Evolutionary conservation across 2,113 vertebrate species (phyloP).

Genomic region (Pluvianellus socialis): DNA sequence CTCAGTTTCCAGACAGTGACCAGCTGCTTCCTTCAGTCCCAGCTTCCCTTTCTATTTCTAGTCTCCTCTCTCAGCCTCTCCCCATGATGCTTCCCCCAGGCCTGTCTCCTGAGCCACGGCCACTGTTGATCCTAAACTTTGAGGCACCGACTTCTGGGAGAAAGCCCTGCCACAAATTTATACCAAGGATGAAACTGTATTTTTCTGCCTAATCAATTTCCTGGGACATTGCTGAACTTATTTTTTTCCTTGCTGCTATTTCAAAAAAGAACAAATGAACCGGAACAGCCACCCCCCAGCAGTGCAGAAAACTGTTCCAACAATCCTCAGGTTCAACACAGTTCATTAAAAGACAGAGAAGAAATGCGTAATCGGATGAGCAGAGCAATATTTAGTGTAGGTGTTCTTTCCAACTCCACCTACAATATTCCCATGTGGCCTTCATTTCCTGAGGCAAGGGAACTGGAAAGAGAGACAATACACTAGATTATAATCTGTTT

Average conservation of each 20-base stretch:
- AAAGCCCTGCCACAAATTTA: neutral
- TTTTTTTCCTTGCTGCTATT: neutral
- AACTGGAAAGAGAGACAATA: neutral
- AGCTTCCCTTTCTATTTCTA: neutral
- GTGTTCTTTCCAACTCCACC: neutral
- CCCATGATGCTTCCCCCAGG: neutral
- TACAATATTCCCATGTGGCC: neutral
- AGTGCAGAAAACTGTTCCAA: neutral
- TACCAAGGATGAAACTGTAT: neutral
- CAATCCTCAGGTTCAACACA: neutral
- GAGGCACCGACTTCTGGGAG: neutral
- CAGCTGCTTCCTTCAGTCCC: neutral
- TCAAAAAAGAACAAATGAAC: neutral
- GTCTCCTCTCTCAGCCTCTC: neutral
- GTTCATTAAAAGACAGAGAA: neutral
- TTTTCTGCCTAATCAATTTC: neutral
- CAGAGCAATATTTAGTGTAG: neutral
- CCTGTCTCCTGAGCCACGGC: neutral
- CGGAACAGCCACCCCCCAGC: fast-evolving
- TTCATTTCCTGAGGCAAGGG: neutral
- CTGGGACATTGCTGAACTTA: neutral
- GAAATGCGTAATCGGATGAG: neutral
- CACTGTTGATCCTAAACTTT: neutral
- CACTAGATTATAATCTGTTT: neutral
- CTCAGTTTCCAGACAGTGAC: conserved; percentile 1